Percentiles rank a stretch among this genome's conserved stretches.
phyloP scores from a whole-genome alignment of 2,888 invertebrate genomes.

The Rosalia funebris region DNA sequence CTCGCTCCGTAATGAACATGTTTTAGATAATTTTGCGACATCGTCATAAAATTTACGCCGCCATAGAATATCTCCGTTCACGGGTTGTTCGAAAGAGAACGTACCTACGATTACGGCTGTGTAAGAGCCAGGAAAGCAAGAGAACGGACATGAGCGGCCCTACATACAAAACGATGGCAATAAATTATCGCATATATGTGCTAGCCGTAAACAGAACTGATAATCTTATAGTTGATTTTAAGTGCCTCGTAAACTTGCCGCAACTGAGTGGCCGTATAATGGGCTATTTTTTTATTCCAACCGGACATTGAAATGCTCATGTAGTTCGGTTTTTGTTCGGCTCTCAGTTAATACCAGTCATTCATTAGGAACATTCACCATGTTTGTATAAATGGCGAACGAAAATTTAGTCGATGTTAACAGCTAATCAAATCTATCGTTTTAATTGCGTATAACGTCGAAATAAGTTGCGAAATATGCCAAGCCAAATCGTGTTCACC shows the following conservation, averaged over 20 bases:
- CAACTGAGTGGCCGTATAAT: conserved; percentile 17
- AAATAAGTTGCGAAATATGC: too few relatives aligned
- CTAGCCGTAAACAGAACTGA: conserved; percentile 21
- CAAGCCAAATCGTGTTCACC: too few relatives aligned
- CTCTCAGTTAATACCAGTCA: background rate
- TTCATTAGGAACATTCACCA: too few relatives aligned
- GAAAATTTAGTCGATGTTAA: too few relatives aligned
- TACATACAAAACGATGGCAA: conserved; percentile 13
- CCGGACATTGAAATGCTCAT: conserved; percentile 5
- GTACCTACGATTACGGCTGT: background rate
- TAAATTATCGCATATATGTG: conserved; percentile 20
- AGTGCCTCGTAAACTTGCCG: conserved; percentile 21
- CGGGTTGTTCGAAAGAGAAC: conserved; percentile 7
- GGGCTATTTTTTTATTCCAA: conserved; percentile 4
- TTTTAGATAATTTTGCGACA: conserved; percentile 17
- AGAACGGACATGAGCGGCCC: conserved; percentile 7
- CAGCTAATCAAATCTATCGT: too few relatives aligned
- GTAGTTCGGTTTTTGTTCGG: conserved; percentile 7
- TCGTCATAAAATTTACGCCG: conserved; percentile 5
- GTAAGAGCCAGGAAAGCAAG: conserved; percentile 3
- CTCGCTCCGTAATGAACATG: conserved; percentile 8
- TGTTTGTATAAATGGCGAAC: too few relatives aligned
- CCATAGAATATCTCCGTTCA: background rate
- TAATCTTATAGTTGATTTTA: conserved; percentile 24
- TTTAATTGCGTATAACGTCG: too few relatives aligned